Conservation (phyloP, 2,113 vertebrate genomes). For the Tor tambroides region DNA sequence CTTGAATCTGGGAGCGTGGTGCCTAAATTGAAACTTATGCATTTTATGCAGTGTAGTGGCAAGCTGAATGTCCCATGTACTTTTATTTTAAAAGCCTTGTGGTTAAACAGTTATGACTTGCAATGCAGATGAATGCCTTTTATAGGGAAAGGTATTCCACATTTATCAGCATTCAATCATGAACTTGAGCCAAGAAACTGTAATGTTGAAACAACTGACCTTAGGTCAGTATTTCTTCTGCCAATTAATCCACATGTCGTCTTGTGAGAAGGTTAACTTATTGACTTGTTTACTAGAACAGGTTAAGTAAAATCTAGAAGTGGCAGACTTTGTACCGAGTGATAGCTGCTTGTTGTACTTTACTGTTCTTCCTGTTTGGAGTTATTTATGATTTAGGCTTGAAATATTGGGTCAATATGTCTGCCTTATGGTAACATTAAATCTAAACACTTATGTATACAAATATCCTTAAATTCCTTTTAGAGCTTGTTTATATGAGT, state of each 20-base stretch:
- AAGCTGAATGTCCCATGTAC: not conserved
- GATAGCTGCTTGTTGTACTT: not conserved
- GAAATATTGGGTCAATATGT: not conserved
- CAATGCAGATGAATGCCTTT: not conserved
- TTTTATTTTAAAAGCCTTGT: not conserved
- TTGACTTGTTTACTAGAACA: constrained; percentile 7
- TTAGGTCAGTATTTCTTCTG: not conserved
- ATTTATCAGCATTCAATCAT: not conserved
- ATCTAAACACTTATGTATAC: not conserved
- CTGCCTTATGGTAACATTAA: not conserved
- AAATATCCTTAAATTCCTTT: not conserved
- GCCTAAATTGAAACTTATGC: too few relatives aligned
- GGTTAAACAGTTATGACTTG: not conserved
- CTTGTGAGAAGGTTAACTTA: not conserved
- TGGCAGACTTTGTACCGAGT: constrained; percentile 39
- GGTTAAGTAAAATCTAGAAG: not conserved
- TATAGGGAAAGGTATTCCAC: not conserved
- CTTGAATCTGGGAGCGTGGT: too few relatives aligned
- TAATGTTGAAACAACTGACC: not conserved
- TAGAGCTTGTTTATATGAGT: not conserved
- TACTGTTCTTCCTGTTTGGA: not conserved
- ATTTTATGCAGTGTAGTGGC: not conserved
- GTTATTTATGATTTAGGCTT: constrained; percentile 10
- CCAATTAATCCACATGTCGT: not conserved
- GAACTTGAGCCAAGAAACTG: not conserved